These are phyloP conservation scores for Drosophila ezoana DNA, from an alignment of 2,888 invertebrate species.

Conservation along the genomic window DNA sequence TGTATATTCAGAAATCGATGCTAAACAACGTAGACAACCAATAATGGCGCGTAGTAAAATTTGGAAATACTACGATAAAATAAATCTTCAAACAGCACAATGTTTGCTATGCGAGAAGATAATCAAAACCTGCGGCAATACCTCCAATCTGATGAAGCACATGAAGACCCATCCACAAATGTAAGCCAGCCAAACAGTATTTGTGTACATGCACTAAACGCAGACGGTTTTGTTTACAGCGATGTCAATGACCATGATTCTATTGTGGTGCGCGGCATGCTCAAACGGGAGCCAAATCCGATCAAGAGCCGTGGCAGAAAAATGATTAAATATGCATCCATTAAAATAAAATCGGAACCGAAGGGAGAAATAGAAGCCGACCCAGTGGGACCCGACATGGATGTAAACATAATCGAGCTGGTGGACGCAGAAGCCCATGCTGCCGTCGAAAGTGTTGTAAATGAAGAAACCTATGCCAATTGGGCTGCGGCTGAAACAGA, in stretches of 20 bases:
- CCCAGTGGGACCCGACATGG: slow-evolving; percentile 14
- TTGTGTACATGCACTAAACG: slow-evolving; percentile 5
- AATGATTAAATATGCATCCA: slow-evolving; percentile 16
- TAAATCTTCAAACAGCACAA: slow-evolving; percentile 57
- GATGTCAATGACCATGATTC: slow-evolving; percentile 54
- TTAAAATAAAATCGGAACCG: slow-evolving; percentile 30
- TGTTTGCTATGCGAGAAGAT: slow-evolving; percentile 59
- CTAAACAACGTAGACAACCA: slow-evolving; percentile 34
- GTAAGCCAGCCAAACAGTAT: slow-evolving; percentile 33
- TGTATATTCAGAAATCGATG: slow-evolving; percentile 40
- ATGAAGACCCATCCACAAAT: slow-evolving; percentile 63
- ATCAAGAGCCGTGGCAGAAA: slow-evolving; percentile 28
- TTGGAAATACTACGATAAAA: slow-evolving; percentile 63
- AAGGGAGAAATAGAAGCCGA: slow-evolving; percentile 4
- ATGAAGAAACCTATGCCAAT: slow-evolving; percentile 41
- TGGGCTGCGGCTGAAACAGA: slow-evolving; percentile 41
- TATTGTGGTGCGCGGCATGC: slow-evolving; percentile 58
- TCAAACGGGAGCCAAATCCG: slow-evolving; percentile 36
- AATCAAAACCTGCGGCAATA: slow-evolving; percentile 63
- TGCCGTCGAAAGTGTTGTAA: slow-evolving; percentile 35
- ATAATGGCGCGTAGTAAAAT: slow-evolving; percentile 68
- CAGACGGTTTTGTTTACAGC: slow-evolving; percentile 36
- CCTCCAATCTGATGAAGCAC: slow-evolving; percentile 63
- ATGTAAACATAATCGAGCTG: slow-evolving; percentile 43
- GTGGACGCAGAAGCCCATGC: slow-evolving; percentile 43